phyloP scores from a whole-genome alignment of 2,888 invertebrate species.

The Drosophila kuntzei region DNA sequence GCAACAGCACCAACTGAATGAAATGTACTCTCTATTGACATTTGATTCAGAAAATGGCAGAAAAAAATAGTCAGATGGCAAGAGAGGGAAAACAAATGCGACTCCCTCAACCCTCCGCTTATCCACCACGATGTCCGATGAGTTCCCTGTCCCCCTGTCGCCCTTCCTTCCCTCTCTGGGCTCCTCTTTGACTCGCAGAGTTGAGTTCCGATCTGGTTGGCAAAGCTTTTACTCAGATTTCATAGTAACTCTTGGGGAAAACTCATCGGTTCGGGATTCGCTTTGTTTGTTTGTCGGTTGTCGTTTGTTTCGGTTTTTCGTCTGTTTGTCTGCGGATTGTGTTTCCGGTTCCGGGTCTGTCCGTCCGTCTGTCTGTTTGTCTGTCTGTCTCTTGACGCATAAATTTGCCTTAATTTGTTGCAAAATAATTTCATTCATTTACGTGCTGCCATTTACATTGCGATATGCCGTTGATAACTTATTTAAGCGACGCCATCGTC shows the following conservation, averaged over 20 bases:
- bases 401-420: conserved; percentile 82
- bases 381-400: conserved; percentile 67
- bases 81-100: conserved; percentile 24
- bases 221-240: conserved; percentile 76
- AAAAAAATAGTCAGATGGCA: conserved; percentile 15
- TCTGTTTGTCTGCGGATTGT: conserved; percentile 25
- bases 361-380: too few species aligned
- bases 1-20: conserved; percentile 69
- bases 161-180: not conserved
- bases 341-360: conserved; percentile 33
- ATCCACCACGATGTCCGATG: conserved; percentile 32
- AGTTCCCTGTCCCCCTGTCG: not conserved
- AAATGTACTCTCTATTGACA: conserved; percentile 81
- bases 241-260: conserved; percentile 48
- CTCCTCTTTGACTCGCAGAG: conserved; percentile 22
- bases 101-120: conserved; percentile 21
- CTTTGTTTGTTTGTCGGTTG: conserved; percentile 53
- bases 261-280: conserved; percentile 52
- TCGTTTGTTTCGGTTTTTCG: conserved; percentile 23
- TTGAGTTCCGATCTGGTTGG: conserved; percentile 52
- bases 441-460: conserved; percentile 79
- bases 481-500: conserved; percentile 73
- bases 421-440: conserved; percentile 83
- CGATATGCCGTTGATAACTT: conserved; percentile 77
- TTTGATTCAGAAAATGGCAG: conserved; percentile 65